A percentile compares a stretch with the other conserved stretches of the same genome.
Conservation (phyloP, 2,888 invertebrate genomes). For the Cephus pygmeus region DNA sequence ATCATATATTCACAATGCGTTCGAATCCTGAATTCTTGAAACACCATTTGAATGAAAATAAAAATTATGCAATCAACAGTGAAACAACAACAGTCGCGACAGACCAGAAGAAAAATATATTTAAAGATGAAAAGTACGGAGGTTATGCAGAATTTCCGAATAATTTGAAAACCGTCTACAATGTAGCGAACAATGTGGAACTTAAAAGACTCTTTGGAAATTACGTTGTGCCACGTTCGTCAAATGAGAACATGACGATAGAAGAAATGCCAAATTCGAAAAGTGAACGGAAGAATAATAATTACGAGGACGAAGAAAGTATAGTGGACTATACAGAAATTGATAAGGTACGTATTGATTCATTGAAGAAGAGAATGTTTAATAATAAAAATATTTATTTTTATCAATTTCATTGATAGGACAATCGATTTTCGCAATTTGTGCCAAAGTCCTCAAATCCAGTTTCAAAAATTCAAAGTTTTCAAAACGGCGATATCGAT, state of each 20-base stretch:
- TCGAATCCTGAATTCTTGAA: not conserved
- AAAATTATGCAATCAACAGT: not conserved
- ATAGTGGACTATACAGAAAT: not conserved
- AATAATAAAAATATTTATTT: not conserved
- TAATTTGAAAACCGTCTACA: slow-evolving; percentile 16
- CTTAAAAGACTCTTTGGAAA: not conserved
- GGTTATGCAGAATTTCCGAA: slow-evolving; percentile 18
- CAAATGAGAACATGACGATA: slow-evolving; percentile 23
- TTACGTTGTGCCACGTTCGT: not conserved
- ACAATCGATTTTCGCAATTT: not conserved
- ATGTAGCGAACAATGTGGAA: not conserved
- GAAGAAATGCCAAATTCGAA: not conserved
- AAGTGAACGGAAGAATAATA: not conserved
- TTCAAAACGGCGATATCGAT: not conserved
- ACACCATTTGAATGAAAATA: not conserved
- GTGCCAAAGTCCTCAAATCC: not conserved
- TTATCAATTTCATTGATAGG: not conserved
- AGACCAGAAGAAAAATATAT: slow-evolving; percentile 6
- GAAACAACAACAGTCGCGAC: not conserved
- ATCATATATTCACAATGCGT: not conserved
- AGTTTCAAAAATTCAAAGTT: not conserved
- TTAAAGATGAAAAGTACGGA: slow-evolving; percentile 18
- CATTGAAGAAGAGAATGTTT: not conserved
- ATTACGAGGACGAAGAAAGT: not conserved
- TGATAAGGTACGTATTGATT: not conserved